Evolutionary conservation across 2,797 vertebrate genomes (phyloP), one percentile per base, ranked within the genome.

Genomic region (Prionace glauca): DNA sequence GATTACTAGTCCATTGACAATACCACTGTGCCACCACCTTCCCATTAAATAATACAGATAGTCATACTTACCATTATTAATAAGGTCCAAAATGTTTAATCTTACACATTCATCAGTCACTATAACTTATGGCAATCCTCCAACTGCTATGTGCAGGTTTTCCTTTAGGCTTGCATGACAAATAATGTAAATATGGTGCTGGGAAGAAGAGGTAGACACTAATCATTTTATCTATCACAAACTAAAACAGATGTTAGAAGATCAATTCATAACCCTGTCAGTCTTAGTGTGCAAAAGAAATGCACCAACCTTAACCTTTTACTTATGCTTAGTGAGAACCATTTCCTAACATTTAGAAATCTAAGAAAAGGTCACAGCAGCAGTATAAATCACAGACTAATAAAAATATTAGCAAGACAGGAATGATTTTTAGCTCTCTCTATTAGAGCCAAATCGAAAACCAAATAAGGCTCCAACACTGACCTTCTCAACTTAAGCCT

Each of bases 391-490:
- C 71, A 56, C 26, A 56, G 71, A 12, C 67, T 50, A 74, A 94
- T 94, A 72, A 94, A 74, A 94, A 94, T 94, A 94, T 94, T 94
- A 71, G 29, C 93, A 94, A 50, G 41, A 74, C 45, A 67, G 72
- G 93, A 94, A 94, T 50, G 92, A 74, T 94, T 94, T 93, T 67
- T 29, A 94, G 62, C 74, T 94, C 14, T 72, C 41, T 74, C 45
- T 56, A 72, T 74, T 74, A 56, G 93, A 74, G 26, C 93, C 36
- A 94, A 74, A 74, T 74, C 93, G n/a, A 24, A 60, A 90, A 62
- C 32, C 56, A 72, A 94, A 56, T 72, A 74, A 5, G 5, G 26
- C 36, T 74, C n/a, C 41, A 71, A 32, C 26, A 45, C 26, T 56
- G 71, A 56, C 4, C 93, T 62, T 94, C 56, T 56, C 93, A 74